Base-by-base conservation (phyloP, 2,888 invertebrate species). In the Latrodectus hesperus region DNA sequence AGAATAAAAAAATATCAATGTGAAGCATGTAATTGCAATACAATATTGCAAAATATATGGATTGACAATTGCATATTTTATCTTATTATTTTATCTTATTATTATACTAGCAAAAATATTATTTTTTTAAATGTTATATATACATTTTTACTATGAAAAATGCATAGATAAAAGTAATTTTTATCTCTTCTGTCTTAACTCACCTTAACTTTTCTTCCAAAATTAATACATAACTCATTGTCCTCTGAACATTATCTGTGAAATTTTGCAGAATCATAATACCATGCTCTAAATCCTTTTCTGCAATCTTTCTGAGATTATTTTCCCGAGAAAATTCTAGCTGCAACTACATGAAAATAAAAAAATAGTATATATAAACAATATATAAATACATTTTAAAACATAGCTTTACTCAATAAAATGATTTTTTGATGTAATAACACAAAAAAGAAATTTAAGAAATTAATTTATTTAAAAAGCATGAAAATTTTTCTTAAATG, bases 181-280 rank as follows among this genome's bases (percentile, higher is more conserved):
- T 6, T 38, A 38, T 38, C 38, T 38, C 38, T 22, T 22, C 22
- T 22, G 38, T 38, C 38, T 38, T n/a, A 52, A 74, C 38, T 87
- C 72, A 87, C 86, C 72, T 87, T 4, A 77, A 65, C n/a, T 77
- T 77, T 67, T 87, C 81, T 68, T 70, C 38, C 17, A 87, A 49
- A 12, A 67, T n/a, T 4, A 77, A 22, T 12, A 72, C 26, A 16
- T 87, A 72, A n/a, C 72, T n/a, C 26, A 87, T 22, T 53, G 55
- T 81, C 8, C 68, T 60, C 9, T 76, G 75, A 17, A 81, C 74
- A 17, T 55, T 76, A 17, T 72, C 75, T 14, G 79, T 65, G 49
- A 65, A 86, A 38, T 71, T 81, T 49, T 76, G 80, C n/a, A 86
- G 53, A 22, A 67, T 77, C 68, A 53, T 51, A n/a, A 87, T 52